These are phyloP conservation scores for Lytechinus variegatus DNA, from an alignment of 35 echinoderm and acorn worm species.

Conservation along the genomic window DNA sequence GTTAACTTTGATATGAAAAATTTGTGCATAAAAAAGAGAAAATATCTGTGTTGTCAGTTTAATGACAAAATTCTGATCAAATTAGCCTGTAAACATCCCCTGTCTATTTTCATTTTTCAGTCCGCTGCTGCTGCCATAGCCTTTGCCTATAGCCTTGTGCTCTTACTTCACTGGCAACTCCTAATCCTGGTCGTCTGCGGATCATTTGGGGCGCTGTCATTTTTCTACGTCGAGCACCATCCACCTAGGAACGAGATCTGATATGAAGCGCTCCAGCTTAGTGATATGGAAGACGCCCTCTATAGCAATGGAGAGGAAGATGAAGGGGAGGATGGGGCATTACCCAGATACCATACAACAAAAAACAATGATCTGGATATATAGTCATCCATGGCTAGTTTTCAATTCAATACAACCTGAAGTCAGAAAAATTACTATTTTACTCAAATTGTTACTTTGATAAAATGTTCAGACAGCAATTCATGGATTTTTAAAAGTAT, in stretches of 20 bases:
- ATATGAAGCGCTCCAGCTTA: slow-evolving; percentile 27
- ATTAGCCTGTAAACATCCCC: no score
- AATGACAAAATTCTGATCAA: no score
- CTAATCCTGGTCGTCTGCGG: slow-evolving; percentile 81
- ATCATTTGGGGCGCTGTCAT: slow-evolving; percentile 76
- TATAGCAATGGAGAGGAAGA: background rate
- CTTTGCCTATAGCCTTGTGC: slow-evolving; percentile 79
- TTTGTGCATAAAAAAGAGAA: no score
- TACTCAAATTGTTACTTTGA: no score
- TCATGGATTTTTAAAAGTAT: no score
- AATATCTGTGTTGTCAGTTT: no score
- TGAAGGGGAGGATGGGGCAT: background rate
- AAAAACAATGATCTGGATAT: background rate
- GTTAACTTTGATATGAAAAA: no score
- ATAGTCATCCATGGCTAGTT: no score
- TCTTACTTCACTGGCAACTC: slow-evolving; percentile 83
- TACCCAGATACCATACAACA: background rate
- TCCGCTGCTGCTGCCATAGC: slow-evolving; percentile 83
- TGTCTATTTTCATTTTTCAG: slow-evolving; percentile 28
- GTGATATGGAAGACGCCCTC: background rate
- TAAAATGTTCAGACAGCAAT: no score
- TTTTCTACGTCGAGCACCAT: slow-evolving; percentile 78
- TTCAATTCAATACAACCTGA: no score
- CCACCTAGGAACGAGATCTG: slow-evolving; percentile 53
- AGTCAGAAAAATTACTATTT: no score